Conservation (phyloP, 2,888 invertebrate genomes). For the Tupiocoris notatus region DNA sequence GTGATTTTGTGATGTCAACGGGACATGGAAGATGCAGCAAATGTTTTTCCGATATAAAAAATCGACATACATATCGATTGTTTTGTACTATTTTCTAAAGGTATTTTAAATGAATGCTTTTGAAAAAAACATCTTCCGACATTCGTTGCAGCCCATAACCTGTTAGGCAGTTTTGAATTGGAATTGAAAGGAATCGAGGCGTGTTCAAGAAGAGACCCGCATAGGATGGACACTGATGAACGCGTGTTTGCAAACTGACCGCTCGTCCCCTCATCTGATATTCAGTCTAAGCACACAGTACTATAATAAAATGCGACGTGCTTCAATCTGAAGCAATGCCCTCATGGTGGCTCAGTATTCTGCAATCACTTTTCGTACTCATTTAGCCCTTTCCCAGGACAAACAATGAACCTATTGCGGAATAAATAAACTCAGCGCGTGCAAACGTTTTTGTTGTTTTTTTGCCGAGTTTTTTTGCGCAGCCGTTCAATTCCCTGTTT, state of each 20-base stretch:
- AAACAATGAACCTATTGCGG: constrained; percentile 36
- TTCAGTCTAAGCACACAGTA: not conserved
- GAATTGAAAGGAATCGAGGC: not conserved
- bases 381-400: not conserved
- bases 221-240: not conserved
- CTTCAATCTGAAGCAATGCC: constrained; percentile 1
- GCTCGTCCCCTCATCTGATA: not conserved
- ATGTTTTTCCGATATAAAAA: too few species aligned
- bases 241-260: not conserved
- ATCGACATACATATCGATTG: too few species aligned
- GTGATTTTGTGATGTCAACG: too few species aligned
- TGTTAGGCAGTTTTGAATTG: not conserved
- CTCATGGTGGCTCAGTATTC: constrained; percentile 12
- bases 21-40: too few species aligned
- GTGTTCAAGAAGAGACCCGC: not conserved
- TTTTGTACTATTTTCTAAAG: too few species aligned
- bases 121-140: too few species aligned
- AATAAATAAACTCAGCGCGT: constrained; percentile 26
- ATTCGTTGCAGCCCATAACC: not conserved
- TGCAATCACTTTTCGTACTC: constrained; percentile 19
- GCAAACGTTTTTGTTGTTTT: constrained; percentile 31
- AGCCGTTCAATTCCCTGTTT: not conserved
- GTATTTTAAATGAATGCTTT: too few species aligned
- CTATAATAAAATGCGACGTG: not conserved
- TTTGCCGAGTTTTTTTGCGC: constrained; percentile 10